phyloP scores from a whole-genome alignment of 92 coral and sea anemone genomes.

The Porites divaricata region DNA sequence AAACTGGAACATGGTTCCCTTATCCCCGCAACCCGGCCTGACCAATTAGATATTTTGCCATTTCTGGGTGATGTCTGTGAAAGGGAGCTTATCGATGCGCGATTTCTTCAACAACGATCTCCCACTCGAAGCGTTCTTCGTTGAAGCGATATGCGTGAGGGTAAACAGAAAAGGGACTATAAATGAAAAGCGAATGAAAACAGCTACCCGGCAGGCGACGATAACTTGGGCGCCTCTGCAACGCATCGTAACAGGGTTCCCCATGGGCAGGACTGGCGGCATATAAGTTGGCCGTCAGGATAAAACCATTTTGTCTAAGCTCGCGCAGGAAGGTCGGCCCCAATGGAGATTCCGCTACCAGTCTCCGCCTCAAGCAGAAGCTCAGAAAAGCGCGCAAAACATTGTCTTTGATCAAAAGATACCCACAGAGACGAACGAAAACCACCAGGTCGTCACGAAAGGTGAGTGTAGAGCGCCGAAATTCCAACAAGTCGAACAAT shows the following conservation, averaged over 20 bases:
- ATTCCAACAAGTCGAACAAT: too few relatives aligned
- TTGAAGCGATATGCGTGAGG: too few relatives aligned
- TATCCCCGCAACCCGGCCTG: too few relatives aligned
- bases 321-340: background rate
- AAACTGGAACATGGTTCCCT: too few relatives aligned
- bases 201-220: background rate
- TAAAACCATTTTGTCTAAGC: background rate
- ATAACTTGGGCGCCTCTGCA: background rate
- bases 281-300: background rate
- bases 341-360: background rate
- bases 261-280: background rate
- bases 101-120: too few relatives aligned
- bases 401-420: background rate
- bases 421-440: background rate
- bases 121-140: too few relatives aligned
- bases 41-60: too few relatives aligned
- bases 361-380: background rate
- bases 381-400: background rate
- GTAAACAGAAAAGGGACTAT: too few relatives aligned
- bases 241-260: background rate
- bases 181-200: too few relatives aligned
- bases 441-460: background rate
- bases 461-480: background rate
- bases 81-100: too few relatives aligned
- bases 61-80: too few relatives aligned